Evolutionary conservation across 2,888 invertebrate species (phyloP), one percentile per base, ranked within the genome.

Genomic region (Aporophyla lueneburgensis): DNA sequence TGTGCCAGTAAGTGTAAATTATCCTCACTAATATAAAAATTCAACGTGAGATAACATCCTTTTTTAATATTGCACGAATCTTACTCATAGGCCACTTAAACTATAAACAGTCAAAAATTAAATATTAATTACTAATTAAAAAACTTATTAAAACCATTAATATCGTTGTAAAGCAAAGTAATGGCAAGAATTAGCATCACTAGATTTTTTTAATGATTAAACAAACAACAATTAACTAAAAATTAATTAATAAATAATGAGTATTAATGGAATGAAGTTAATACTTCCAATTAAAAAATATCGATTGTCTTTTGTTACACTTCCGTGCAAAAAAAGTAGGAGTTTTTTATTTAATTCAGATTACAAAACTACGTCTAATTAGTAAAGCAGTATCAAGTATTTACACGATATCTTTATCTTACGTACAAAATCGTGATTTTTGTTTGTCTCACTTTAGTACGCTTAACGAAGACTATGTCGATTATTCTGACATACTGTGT

Each of bases 191-290:
- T 83, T 53, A 79, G 80, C 82, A 85, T 89, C 86, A 86, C 89
- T 79, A 73, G 63, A 70, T 74, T 73, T 69, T 56, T 58, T 62
- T 61, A 49, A 14, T 53, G 33, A 69, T 53, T n/a, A 71, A 72
- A 54, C n/a, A 72, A 59, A 56, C 58, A 86, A 83, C 81, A 87
- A 73, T 71, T 84, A 67, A 76, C 83, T 84, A 79, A 80, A 82
- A 79, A 77, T 74, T 71, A 80, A 82, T 21, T 61, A 27, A 84
- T 86, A 83, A 83, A 84, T 86, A 89, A 89, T 88, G 93, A 93
- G 92, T 92, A 93, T 92, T 92, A 80, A 65, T 91, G 93, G 92
- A 92, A 93, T 92, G 89, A 90, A 89, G 88, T 73, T 59, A 70
- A 76, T 77, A 80, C 84, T 86, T 85, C 63, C 53, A 77, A 85